These are phyloP conservation scores for Tholera decimalis DNA, from an alignment of 2,888 invertebrate genomes.

Conservation along the genomic window DNA sequence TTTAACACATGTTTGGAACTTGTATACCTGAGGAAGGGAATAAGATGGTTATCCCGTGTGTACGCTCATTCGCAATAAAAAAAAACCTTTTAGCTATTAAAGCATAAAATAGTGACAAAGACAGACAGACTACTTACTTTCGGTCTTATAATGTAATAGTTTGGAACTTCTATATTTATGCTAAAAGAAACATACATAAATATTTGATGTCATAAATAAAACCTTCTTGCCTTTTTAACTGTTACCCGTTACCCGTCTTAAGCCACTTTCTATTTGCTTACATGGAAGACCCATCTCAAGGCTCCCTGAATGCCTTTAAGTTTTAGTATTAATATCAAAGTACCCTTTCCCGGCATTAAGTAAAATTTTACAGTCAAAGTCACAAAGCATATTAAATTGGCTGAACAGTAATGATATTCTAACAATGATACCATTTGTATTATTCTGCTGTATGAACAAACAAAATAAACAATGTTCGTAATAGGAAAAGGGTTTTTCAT, in stretches of 20 bases:
- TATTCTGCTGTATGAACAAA: constrained; percentile 31
- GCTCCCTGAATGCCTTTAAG: background rate
- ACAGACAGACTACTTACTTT: no score
- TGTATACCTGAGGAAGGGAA: no score
- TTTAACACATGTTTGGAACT: no score
- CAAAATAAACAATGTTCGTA: constrained; percentile 38
- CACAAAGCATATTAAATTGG: constrained; percentile 21
- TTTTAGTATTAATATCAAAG: background rate
- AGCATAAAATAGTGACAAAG: no score
- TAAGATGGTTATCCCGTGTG: no score
- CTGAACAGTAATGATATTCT: constrained; percentile 11
- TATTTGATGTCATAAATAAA: background rate
- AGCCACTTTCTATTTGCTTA: background rate
- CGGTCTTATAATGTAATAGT: no score
- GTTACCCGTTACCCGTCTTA: background rate
- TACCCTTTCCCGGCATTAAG: no score
- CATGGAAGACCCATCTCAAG: no score
- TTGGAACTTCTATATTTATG: no score
- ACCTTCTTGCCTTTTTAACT: background rate
- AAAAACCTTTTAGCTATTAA: no score
- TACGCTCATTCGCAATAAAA: no score
- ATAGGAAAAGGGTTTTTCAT: constrained; percentile 48
- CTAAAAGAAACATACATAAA: background rate
- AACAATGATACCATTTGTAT: constrained; percentile 30
- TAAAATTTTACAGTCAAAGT: background rate